These are phyloP conservation scores for Mongoloraphidia duomilia DNA, from an alignment of 2,888 invertebrate genomes.

Conservation along the genomic window DNA sequence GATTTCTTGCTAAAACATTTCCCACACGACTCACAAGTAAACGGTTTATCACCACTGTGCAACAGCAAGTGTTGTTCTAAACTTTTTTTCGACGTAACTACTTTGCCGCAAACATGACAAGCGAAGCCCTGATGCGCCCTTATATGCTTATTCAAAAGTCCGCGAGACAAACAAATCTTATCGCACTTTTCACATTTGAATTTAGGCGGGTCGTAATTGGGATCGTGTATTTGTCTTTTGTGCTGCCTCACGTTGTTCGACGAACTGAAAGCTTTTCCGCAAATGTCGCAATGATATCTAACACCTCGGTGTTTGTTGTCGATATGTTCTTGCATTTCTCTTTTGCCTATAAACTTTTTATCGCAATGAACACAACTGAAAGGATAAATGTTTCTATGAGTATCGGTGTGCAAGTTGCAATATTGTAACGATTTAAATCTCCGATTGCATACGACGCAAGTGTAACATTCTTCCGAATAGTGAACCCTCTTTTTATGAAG, in stretches of 20 bases:
- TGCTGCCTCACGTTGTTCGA: too few relatives aligned
- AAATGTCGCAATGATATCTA: slow-evolving; percentile 24
- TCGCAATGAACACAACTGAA: too few relatives aligned
- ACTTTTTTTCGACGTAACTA: slow-evolving; percentile 32
- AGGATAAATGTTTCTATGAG: too few relatives aligned
- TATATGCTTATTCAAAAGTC: slow-evolving; percentile 14
- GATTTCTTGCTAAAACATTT: slow-evolving; percentile 32
- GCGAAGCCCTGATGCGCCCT: slow-evolving; percentile 22
- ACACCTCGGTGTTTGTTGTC: slow-evolving; percentile 24
- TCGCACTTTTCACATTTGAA: slow-evolving; percentile 21
- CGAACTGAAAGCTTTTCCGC: background rate
- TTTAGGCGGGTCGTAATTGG: slow-evolving; percentile 14
- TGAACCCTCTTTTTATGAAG: slow-evolving; percentile 21
- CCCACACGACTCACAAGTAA: slow-evolving; percentile 31
- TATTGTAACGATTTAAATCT: too few relatives aligned
- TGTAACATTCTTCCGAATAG: too few relatives aligned
- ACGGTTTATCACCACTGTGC: slow-evolving; percentile 33
- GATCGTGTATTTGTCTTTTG: slow-evolving; percentile 13
- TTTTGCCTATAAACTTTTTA: too few relatives aligned
- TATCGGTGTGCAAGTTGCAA: too few relatives aligned
- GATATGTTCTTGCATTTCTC: too few relatives aligned
- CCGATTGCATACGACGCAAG: too few relatives aligned
- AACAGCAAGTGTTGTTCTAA: slow-evolving; percentile 32
- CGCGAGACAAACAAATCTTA: slow-evolving; percentile 20
- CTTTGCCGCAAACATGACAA: slow-evolving; percentile 37